Evolutionary conservation across 2,113 vertebrate species (phyloP), one percentile per base, ranked within the genome.

Genomic region (Pseudorasbora parva): DNA sequence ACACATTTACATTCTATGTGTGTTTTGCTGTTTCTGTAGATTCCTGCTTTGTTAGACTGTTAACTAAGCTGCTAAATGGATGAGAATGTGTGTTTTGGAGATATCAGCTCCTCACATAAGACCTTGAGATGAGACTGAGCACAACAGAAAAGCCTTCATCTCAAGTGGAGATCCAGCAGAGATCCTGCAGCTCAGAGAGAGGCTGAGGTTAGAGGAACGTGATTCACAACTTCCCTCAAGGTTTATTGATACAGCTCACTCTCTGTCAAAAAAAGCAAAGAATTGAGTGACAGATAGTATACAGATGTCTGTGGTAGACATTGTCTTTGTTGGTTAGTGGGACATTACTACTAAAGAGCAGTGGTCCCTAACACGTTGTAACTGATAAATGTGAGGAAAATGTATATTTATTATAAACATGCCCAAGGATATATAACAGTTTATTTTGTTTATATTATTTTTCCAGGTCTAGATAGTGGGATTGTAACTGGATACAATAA

Each of bases 171-270:
- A 82, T 78, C 56, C 75, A 30, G 43, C 75, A 64, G 25, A 60
- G 83, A 41, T n/a, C 21, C 12, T 78, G n/a, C 30, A 14, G 45
- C 71, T 59, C 62, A 51, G 57, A 33, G 12, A 27, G 59, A 54
- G 74, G 45, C 25, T 41, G 62, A 59, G 12, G 45, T 15, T 73
- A 10, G 59, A 33, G 54, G 82, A 54, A 71, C 25, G 54, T 66
- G 56, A 45, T 76, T 72, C 43, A 71, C 23, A 74, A 25, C 27
- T 71, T 72, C 79, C 82, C 80, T 77, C 7, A 84, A 89, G 76
- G 8, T 30, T 49, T 59, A 73, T 57, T 57, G 25, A 76, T 66
- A 51, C 45, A 30, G 8, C 15, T 74, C 71, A 51, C 23, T 68
- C 30, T 37, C 17, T 68, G 62, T 19, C 8, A 19, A 33, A 66